Percentiles rank a stretch among this genome's conserved stretches.
These are phyloP conservation scores for Scomber scombrus DNA, from an alignment of 2,113 vertebrate genomes.

Conservation along the genomic window DNA sequence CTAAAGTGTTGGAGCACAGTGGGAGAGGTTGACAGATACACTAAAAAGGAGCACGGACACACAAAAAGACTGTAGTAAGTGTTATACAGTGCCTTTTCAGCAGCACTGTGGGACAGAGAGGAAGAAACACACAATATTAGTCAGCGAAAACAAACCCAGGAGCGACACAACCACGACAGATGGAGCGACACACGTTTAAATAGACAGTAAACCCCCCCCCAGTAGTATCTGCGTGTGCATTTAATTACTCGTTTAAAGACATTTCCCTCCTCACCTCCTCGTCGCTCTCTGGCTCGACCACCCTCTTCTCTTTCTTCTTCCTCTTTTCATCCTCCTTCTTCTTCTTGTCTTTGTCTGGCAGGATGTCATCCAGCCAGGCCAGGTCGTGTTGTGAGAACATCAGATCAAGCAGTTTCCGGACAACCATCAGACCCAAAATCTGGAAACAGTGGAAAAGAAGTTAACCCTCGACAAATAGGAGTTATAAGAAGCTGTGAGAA, in stretches of 20 bases:
- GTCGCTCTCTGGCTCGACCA: slow-evolving; percentile 74
- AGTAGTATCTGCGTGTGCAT: background rate
- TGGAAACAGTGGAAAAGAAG: slow-evolving; percentile 49
- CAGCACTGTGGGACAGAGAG: slow-evolving; percentile 83
- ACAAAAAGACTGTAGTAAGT: slow-evolving; percentile 64
- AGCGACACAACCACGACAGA: slow-evolving; percentile 47
- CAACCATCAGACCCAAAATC: slow-evolving; percentile 95
- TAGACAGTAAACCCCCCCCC: background rate
- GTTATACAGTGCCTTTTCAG: slow-evolving; percentile 84
- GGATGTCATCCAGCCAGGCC: slow-evolving; percentile 97
- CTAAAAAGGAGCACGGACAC: background rate
- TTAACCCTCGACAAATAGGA: too few species aligned
- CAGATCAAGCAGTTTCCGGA: slow-evolving; percentile 92
- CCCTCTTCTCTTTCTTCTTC: slow-evolving; percentile 77
- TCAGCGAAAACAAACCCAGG: slow-evolving; percentile 53
- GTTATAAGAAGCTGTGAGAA: background rate
- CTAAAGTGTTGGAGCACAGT: background rate
- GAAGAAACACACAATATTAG: slow-evolving; percentile 75
- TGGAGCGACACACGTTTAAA: slow-evolving; percentile 42
- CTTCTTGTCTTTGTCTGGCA: slow-evolving; percentile 97
- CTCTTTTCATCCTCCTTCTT: slow-evolving; percentile 89
- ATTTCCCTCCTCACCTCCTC: slow-evolving; percentile 81
- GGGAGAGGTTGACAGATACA: background rate
- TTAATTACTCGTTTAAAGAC: background rate
- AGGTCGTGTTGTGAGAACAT: slow-evolving; percentile 96